These are phyloP conservation scores for Amorpha juglandis DNA, from an alignment of 2,888 invertebrate species.

Conservation along the genomic window DNA sequence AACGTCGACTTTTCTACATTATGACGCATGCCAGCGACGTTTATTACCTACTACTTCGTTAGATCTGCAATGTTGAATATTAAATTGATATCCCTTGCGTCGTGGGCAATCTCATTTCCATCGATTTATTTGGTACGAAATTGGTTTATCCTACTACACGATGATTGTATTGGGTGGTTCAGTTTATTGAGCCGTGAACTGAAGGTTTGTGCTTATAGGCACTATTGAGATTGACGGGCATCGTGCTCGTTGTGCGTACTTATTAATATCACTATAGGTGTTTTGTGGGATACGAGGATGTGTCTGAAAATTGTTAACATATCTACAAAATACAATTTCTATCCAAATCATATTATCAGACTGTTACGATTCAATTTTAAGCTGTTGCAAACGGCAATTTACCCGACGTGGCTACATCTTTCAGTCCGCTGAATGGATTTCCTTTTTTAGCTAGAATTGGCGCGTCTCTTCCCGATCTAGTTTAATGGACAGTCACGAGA, in stretches of 20 bases:
- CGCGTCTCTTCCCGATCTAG: conserved; percentile 55
- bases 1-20: conserved; percentile 50
- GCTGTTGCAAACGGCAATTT: conserved; percentile 49
- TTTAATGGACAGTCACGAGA: conserved; percentile 65
- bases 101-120: conserved; percentile 52
- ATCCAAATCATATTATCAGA: conserved; percentile 33
- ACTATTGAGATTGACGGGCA: conserved; percentile 33
- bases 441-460: conserved; percentile 61
- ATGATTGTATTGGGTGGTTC: conserved; percentile 62
- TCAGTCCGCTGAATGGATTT: conserved; percentile 54
- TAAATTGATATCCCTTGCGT: conserved; percentile 55
- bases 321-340: neutral
- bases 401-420: conserved; percentile 53
- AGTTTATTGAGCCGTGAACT: conserved; percentile 63
- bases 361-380: conserved; percentile 52
- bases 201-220: conserved; percentile 48
- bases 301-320: neutral
- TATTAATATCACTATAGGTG: conserved; percentile 20
- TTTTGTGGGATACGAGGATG: neutral
- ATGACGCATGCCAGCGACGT: conserved; percentile 49
- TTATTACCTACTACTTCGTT: conserved; percentile 49
- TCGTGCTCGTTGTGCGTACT: conserved; percentile 13
- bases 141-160: conserved; percentile 62
- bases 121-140: conserved; percentile 62
- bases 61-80: conserved; percentile 50